Percentiles rank a stretch among this genome's conserved stretches.
Conservation (phyloP, 2,797 vertebrate genomes). For the Miichthys miiuy region DNA sequence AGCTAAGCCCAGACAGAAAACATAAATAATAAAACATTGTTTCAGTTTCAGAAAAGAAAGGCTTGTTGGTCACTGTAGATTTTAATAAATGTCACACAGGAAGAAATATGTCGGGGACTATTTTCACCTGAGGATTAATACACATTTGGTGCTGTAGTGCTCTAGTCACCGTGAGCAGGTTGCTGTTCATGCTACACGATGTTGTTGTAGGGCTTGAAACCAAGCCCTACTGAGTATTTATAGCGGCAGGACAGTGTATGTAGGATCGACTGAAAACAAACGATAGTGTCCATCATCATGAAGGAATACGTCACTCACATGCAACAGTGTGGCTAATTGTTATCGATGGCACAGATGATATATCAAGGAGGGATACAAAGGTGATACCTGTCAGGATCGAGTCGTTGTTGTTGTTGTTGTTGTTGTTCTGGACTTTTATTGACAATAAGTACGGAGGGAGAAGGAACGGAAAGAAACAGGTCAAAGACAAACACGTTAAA, state of each 20-base stretch:
- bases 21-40: background rate
- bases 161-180: no score
- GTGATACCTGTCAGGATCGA: background rate
- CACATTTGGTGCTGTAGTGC: background rate
- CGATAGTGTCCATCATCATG: background rate
- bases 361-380: background rate
- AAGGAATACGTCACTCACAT: background rate
- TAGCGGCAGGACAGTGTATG: background rate
- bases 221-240: background rate
- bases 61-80: background rate
- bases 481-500: background rate
- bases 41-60: background rate
- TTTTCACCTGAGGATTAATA: slow-evolving; percentile 4
- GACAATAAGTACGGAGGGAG: background rate
- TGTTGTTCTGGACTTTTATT: background rate
- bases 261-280: background rate
- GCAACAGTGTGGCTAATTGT: background rate
- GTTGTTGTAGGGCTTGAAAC: no score
- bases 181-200: no score
- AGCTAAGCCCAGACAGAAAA: background rate
- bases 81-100: background rate
- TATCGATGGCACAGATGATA: no score
- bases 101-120: background rate
- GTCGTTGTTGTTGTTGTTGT: no score
- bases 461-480: background rate